Evolutionary conservation across 2,113 vertebrate species (phyloP).

Genomic region (Hippopotamus amphibius): DNA sequence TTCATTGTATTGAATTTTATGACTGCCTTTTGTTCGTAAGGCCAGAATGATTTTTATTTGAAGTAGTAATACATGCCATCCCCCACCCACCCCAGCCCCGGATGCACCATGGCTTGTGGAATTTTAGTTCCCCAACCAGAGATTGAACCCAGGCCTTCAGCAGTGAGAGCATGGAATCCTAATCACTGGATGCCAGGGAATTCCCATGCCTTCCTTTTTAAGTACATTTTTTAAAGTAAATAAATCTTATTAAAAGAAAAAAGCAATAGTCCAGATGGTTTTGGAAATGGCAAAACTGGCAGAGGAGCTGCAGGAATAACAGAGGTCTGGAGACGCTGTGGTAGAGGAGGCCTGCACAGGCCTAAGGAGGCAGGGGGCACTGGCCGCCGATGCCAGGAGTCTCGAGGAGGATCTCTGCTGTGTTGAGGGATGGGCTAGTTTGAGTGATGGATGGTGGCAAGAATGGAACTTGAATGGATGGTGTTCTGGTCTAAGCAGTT

Average conservation of each 20-base stretch:
- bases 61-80: neutral
- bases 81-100: neutral
- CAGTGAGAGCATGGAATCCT: neutral
- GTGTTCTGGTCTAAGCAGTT: neutral
- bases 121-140: no score
- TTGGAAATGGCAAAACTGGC: neutral
- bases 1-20: neutral
- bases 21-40: neutral
- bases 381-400: neutral
- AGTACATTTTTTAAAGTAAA: neutral
- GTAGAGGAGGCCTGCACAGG: neutral
- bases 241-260: neutral
- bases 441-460: neutral
- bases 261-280: neutral
- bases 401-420: rapidly evolving
- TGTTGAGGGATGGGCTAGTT: neutral
- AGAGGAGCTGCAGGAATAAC: neutral
- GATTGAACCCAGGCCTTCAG: no score
- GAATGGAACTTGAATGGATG: neutral
- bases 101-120: no score
- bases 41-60: neutral
- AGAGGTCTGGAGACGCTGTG: neutral
- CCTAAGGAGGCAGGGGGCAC: neutral
- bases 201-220: neutral
- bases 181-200: neutral